These are phyloP conservation scores for Pristis pectinata DNA, from an alignment of 2,797 vertebrate species.

Conservation along the genomic window DNA sequence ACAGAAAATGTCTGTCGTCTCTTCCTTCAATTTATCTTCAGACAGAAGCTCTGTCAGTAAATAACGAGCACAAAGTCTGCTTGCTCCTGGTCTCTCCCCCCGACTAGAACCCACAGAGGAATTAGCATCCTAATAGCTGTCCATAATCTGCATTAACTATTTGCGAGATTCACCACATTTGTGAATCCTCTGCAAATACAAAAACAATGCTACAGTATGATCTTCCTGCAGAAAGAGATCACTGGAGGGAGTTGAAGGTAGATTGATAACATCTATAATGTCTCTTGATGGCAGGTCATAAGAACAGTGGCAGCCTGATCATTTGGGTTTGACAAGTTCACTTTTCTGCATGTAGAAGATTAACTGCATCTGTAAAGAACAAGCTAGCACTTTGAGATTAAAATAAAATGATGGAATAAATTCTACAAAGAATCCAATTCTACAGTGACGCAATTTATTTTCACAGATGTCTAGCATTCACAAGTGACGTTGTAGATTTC, in stretches of 20 bases:
- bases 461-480: not conserved
- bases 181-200: slow-evolving; percentile 1
- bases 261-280: not conserved
- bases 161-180: not conserved
- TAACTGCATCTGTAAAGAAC: not conserved
- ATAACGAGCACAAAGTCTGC: not conserved
- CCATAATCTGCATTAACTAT: slow-evolving; percentile 26
- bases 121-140: slow-evolving; percentile 14
- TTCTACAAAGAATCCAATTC: not conserved
- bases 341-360: not conserved
- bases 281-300: not conserved
- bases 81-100: not conserved
- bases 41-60: not conserved
- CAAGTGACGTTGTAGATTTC: too few relatives aligned
- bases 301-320: not conserved
- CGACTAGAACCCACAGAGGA: not conserved
- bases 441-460: not conserved
- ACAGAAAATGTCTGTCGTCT: not conserved
- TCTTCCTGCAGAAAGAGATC: not conserved
- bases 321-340: not conserved
- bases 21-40: not conserved
- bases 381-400: not conserved
- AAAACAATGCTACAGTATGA: not conserved
- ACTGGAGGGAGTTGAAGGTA: not conserved
- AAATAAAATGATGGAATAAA: not conserved